Base-by-base conservation (phyloP, 92 coral and sea anemone species). In the Micromussa lordhowensis region DNA sequence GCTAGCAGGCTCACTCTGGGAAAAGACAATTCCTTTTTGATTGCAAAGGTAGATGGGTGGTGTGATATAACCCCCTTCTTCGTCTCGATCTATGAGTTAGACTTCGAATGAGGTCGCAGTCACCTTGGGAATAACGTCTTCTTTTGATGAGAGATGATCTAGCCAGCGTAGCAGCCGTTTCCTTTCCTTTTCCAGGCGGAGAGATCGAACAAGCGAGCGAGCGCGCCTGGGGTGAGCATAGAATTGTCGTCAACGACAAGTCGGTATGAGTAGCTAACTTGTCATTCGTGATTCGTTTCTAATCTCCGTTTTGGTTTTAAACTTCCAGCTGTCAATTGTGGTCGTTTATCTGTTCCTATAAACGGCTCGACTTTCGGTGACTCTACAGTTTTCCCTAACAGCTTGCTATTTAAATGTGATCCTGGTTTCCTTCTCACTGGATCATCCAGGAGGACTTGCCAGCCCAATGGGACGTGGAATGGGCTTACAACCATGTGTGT, bases 291-390 rank as follows among this genome's bases (percentile, higher is more conserved):
- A 12, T 11, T 66, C 2, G 18, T 22, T 63, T 63, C 69, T 63
- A 18, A 34, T 44, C 19, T 44, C 0, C 16, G 14, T 28, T 66
- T 28, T 14, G 28, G 1, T 24, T 11, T 6, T 63, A 22, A 22
- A 63, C 29, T 63, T 84, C 61, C 77, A 94, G 94, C 93, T 61
- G 90, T 90, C 61, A 91, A 94, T 58, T 94, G 96, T 74, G 96
- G 96, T 35, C 89, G 88, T 16, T 77, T 94, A 59, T 30, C 80
- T 71, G 71, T 55, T 34, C 96, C 96, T 22, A 51, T 21, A 48
- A 93, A 93, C 82, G 95, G 95, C 24, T 83, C 90, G 12, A 35
- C 71, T 30, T 24, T 53, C 32, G 95, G 95, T 30, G 80, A 79
- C 73, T 80, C 74, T 58, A 90, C 95, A 38, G 44, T 55, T 51